Evolutionary conservation across 2,113 vertebrate species (phyloP).

Genomic region (Xiphophorus couchianus): DNA sequence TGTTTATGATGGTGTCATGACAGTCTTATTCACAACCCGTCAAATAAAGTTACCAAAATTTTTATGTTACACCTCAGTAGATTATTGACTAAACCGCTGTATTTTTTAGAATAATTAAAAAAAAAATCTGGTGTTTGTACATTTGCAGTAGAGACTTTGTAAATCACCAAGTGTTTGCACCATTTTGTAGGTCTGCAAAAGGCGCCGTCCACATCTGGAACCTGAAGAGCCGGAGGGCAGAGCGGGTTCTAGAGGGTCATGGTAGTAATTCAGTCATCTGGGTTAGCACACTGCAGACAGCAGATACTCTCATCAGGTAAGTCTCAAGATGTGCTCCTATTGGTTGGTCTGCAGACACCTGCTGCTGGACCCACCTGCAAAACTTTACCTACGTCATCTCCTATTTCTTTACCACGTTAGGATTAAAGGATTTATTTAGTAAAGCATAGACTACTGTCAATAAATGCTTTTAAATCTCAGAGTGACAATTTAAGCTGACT

Average conservation of each 20-base stretch:
- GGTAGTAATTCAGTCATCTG: slow-evolving; percentile 86
- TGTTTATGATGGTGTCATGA: too few relatives aligned
- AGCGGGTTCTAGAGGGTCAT: slow-evolving; percentile 84
- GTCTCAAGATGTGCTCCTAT: neutral
- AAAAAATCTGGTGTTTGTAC: too few relatives aligned
- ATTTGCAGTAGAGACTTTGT: neutral
- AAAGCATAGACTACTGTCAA: neutral
- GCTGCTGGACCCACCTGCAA: neutral
- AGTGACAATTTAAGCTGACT: neutral
- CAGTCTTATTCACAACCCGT: too few relatives aligned
- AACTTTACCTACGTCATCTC: accelerated
- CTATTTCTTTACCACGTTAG: neutral
- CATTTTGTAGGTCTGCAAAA: slow-evolving; percentile 82
- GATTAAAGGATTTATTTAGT: neutral
- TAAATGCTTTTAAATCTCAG: neutral
- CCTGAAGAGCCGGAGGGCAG: slow-evolving; percentile 83
- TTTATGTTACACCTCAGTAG: too few relatives aligned
- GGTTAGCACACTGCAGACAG: slow-evolving; percentile 75
- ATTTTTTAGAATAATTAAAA: too few relatives aligned
- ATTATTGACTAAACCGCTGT: too few relatives aligned
- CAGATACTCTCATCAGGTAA: slow-evolving; percentile 83
- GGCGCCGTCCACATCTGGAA: slow-evolving; percentile 91
- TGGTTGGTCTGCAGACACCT: neutral
- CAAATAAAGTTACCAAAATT: too few relatives aligned
- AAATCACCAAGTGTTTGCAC: neutral